Evolutionary conservation across 2,113 vertebrate species (phyloP).

Genomic region (Pseudopipra pipra): DNA sequence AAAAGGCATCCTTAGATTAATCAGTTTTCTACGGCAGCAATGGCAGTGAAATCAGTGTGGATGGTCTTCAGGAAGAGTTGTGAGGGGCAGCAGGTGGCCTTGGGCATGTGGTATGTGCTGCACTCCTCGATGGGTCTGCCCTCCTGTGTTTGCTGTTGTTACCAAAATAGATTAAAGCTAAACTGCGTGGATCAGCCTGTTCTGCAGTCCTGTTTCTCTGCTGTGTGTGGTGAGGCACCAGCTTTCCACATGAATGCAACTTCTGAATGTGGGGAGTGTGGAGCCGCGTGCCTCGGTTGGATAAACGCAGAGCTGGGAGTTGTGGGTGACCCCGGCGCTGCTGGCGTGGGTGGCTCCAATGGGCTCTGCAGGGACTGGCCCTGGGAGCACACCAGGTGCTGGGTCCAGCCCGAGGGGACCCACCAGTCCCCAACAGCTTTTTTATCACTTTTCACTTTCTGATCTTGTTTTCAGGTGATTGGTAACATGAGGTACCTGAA

Average conservation of each 20-base stretch:
- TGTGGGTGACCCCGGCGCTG: not conserved
- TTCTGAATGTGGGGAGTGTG: not conserved
- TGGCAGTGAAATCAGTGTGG: rapidly evolving
- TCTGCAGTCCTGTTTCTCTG: not conserved
- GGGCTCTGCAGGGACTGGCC: not conserved
- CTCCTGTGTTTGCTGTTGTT: not conserved
- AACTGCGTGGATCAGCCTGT: not conserved
- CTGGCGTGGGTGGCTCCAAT: rapidly evolving
- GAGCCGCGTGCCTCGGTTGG: not conserved
- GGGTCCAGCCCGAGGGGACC: rapidly evolving
- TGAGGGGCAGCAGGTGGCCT: not conserved
- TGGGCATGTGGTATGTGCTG: not conserved
- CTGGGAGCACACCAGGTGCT: rapidly evolving
- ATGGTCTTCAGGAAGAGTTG: not conserved
- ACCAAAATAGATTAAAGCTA: not conserved
- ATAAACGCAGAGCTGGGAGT: not conserved
- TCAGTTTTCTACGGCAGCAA: rapidly evolving
- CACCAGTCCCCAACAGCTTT: not conserved
- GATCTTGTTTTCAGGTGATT: not conserved
- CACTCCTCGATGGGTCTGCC: not conserved
- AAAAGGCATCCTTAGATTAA: not conserved
- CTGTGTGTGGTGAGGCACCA: not conserved
- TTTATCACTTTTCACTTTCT: rapidly evolving
- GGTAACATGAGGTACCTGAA: not conserved
- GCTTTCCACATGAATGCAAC: not conserved